A percentile compares a stretch with the other conserved stretches of the same genome.
phyloP scores from a whole-genome alignment of 2,113 vertebrate species.

The Pituophis catenifer region DNA sequence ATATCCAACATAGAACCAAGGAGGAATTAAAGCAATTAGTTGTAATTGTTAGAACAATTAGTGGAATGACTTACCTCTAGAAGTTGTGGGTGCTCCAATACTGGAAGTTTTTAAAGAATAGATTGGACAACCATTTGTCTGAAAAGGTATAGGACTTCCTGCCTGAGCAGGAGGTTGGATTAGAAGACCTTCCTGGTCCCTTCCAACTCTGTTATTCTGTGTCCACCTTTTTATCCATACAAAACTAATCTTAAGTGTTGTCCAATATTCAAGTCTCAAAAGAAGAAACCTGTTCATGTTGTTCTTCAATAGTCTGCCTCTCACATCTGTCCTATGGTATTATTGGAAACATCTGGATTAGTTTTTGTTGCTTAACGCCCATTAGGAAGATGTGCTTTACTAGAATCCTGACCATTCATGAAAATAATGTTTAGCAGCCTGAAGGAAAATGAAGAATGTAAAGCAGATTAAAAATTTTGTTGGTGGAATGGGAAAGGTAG shows the following conservation, averaged over 20 bases:
- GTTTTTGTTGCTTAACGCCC: conserved; percentile 7
- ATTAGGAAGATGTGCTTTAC: background rate
- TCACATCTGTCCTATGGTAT: conserved; percentile 6
- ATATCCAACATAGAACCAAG: background rate
- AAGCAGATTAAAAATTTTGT: background rate
- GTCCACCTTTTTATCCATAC: conserved; percentile 2
- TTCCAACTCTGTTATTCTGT: background rate
- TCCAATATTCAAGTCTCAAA: background rate
- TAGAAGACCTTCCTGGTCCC: background rate
- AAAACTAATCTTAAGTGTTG: conserved; percentile 7
- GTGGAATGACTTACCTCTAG: background rate
- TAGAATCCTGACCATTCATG: background rate
- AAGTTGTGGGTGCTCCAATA: background rate
- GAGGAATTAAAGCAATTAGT: background rate
- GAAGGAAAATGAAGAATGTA: background rate
- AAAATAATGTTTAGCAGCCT: conserved; percentile 1
- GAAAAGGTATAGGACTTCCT: background rate
- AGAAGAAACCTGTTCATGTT: conserved; percentile 1
- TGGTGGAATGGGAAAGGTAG: background rate
- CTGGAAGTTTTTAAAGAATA: background rate
- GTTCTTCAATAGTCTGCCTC: background rate
- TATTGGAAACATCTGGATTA: conserved; percentile 27
- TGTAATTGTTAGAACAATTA: background rate
- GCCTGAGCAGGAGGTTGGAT: background rate
- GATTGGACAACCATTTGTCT: background rate